These are phyloP conservation scores for Brachionus manjavacas DNA, from an alignment of 1,140 invertebrate species.

Conservation along the genomic window DNA sequence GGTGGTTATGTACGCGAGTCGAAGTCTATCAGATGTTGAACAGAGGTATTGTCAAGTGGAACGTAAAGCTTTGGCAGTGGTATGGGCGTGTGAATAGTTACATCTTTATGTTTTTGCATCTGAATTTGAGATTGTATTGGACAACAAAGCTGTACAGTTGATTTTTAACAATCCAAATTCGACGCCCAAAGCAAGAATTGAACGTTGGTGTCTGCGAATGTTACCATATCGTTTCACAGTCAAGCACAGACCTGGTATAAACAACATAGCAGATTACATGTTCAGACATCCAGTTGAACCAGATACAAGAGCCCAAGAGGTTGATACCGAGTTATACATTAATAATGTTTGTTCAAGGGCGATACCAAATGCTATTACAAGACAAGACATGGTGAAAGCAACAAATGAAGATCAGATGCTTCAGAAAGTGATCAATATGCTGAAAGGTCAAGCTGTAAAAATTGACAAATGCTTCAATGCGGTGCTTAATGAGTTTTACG, in stretches of 20 bases:
- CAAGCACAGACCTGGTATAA: neutral
- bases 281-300: neutral
- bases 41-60: slow-evolving; percentile 45
- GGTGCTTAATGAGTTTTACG: neutral
- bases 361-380: neutral
- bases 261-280: neutral
- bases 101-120: neutral
- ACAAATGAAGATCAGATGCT: neutral
- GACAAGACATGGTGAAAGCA: neutral
- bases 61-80: slow-evolving; percentile 36
- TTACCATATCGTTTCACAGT: neutral
- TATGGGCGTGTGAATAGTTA: neutral
- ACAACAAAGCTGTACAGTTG: neutral
- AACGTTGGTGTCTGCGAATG: neutral
- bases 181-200: neutral
- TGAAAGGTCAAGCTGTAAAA: neutral
- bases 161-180: neutral
- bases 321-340: neutral
- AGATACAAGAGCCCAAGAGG: neutral
- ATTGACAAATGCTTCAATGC: neutral
- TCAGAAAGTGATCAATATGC: neutral
- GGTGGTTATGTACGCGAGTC: slow-evolving; percentile 49
- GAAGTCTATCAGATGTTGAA: slow-evolving; percentile 44
- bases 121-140: neutral
- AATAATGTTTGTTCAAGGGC: neutral